Evolutionary conservation across 2,113 vertebrate genomes (phyloP), one percentile per base, ranked within the genome.

Genomic region (Leptosomus discolor): DNA sequence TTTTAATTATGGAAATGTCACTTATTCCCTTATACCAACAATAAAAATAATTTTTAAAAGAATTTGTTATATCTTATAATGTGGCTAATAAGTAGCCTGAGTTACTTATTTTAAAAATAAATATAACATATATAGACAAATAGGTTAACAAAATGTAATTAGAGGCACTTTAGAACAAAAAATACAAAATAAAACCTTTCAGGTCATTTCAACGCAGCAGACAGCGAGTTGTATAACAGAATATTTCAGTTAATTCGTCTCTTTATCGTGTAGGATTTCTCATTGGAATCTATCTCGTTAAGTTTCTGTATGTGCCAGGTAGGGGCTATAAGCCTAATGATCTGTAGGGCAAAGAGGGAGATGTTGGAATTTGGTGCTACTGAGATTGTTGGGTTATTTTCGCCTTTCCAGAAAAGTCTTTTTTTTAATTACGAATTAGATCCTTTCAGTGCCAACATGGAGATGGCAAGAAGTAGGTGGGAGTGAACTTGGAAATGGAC

Each of bases 381-480:
- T 16, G 51, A 90, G 46, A 91, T 92, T 41, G 74, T 91, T 76
- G 29, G 77, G 54, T 65, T 92, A 89, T 94, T 94, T 96, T 95
- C 17, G 0, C 85, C 78, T 60, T 88, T 97, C 93, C 82, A 92
- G 94, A 93, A 88, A 90, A 93, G 88, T 88, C 70, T 57, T 37
- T 41, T 70, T 73, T 78, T 45, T 45, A 64, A 74, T 79, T 53
- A 41, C 51, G 82, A 90, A 86, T 95, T 83, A 41, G 53, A 70
- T 84, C 77, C 68, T 80, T 88, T 96, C 90, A 13, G 90, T 89
- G 90, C 88, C 87, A 95, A 96, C 97, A 96, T 96, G 94, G 96
- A 96, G 95, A 96, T 94, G 95, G 94, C 74, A 92, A 97, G 94
- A 92, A 96, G 90, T 94, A 65, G 95, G 90, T 90, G 92, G 93